A percentile compares a stretch with the other conserved stretches of the same genome.
Evolutionary conservation across 2,113 vertebrate genomes (phyloP).

Genomic region (Bufo gargarizans): DNA sequence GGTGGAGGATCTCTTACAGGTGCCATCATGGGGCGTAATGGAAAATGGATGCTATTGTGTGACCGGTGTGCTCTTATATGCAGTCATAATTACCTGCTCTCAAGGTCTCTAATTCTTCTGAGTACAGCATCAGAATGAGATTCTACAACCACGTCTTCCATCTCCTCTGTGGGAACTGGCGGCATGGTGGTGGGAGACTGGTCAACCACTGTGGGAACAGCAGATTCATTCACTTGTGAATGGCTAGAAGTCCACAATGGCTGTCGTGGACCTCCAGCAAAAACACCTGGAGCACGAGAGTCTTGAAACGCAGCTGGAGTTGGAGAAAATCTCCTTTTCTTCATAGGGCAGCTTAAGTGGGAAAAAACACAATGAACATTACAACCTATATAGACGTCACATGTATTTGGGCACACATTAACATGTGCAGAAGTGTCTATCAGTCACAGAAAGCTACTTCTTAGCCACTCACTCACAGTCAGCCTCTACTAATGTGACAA

Average conservation of each 20-base stretch:
- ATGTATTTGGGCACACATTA: too few species aligned
- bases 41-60: too few species aligned
- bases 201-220: not conserved
- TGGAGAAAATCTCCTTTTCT: conserved; percentile 21
- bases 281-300: not conserved
- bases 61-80: too few species aligned
- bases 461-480: too few species aligned
- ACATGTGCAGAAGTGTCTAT: too few species aligned
- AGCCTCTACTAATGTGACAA: too few species aligned
- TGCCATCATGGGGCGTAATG: too few species aligned
- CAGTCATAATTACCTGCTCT: conserved; percentile 34
- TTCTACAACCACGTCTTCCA: conserved; percentile 42
- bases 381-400: too few species aligned
- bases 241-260: conserved; percentile 15
- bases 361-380: too few species aligned
- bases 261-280: not conserved
- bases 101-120: conserved; percentile 30
- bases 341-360: conserved; percentile 1
- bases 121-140: not conserved
- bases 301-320: not conserved
- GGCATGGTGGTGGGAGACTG: not conserved
- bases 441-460: too few species aligned
- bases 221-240: not conserved
- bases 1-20: too few species aligned
- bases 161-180: conserved; percentile 4